Percentiles rank a stretch among this genome's conserved stretches.
Evolutionary conservation across 2,113 vertebrate genomes (phyloP).

Genomic region (Vicugna pacos): DNA sequence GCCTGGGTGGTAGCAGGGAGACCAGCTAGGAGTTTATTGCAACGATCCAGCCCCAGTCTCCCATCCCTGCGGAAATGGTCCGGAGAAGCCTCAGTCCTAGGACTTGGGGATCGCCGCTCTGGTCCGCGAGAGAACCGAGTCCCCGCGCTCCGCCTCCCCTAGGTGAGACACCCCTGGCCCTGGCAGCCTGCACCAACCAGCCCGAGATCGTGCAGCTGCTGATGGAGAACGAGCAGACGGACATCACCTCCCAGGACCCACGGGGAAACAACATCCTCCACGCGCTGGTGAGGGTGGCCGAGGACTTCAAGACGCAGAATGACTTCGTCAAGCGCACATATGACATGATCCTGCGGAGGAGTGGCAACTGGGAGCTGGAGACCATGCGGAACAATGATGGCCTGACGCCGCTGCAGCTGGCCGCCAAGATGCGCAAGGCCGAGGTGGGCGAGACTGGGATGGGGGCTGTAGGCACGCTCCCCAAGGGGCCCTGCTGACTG

Average conservation of each 20-base stretch:
- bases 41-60: not conserved
- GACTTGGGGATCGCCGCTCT: not conserved
- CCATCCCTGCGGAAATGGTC: not conserved
- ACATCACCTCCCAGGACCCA: slow-evolving; percentile 89
- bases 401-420: slow-evolving; percentile 88
- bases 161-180: slow-evolving; percentile 89
- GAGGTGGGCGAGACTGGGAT: slow-evolving; percentile 80
- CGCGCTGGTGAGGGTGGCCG: slow-evolving; percentile 88
- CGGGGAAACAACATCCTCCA: slow-evolving; percentile 90
- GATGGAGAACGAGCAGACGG: slow-evolving; percentile 87
- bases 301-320: slow-evolving; percentile 88
- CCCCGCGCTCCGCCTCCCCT: too few relatives aligned
- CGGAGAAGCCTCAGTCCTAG: not conserved
- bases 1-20: not conserved
- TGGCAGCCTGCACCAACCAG: slow-evolving; percentile 91
- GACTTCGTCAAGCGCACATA: slow-evolving; percentile 90
- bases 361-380: slow-evolving; percentile 87
- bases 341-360: slow-evolving; percentile 87
- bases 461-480: rapidly evolving
- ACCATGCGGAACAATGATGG: slow-evolving; percentile 86
- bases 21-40: not conserved
- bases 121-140: not conserved
- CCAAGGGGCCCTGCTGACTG: not conserved
- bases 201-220: slow-evolving; percentile 89
- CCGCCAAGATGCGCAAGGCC: slow-evolving; percentile 90